Evolutionary conservation across 1,140 invertebrate species (phyloP).

Genomic region (Homarus americanus): DNA sequence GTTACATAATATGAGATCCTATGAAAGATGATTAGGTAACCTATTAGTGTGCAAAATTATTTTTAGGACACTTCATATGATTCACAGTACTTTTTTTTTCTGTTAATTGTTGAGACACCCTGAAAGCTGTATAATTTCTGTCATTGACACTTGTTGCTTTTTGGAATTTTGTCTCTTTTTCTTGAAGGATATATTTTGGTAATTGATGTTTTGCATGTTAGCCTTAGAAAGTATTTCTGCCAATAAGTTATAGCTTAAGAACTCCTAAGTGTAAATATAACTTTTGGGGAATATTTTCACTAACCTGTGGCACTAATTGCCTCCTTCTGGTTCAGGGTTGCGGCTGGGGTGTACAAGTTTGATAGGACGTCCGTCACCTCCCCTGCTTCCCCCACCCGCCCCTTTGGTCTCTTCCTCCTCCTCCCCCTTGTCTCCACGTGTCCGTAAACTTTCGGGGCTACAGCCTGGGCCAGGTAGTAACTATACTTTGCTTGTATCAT

Average conservation of each 20-base stretch:
- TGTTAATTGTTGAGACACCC: too few relatives aligned
- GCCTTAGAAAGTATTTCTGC: neutral
- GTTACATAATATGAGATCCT: too few relatives aligned
- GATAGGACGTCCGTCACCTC: conserved; percentile 30
- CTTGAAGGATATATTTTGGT: neutral
- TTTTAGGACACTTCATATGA: neutral
- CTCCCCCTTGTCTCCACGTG: conserved; percentile 19
- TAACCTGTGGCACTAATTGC: neutral
- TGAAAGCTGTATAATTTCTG: too few relatives aligned
- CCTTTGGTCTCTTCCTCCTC: conserved; percentile 10
- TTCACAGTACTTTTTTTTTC: neutral
- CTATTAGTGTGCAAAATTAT: too few relatives aligned
- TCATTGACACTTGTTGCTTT: too few relatives aligned
- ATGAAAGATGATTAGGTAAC: too few relatives aligned
- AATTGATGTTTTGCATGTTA: neutral
- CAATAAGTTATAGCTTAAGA: neutral
- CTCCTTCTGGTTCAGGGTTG: conserved; percentile 30
- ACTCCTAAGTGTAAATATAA: neutral
- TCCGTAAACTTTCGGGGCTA: conserved; percentile 19
- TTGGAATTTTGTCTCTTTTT: too few relatives aligned
- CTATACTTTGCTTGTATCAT: neutral
- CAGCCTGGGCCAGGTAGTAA: conserved; percentile 35
- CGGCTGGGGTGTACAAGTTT: conserved; percentile 29
- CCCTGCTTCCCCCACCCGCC: conserved; percentile 22
- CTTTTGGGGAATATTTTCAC: neutral